Conservation (phyloP, 2,888 invertebrate species). For the Idaea biselata region DNA sequence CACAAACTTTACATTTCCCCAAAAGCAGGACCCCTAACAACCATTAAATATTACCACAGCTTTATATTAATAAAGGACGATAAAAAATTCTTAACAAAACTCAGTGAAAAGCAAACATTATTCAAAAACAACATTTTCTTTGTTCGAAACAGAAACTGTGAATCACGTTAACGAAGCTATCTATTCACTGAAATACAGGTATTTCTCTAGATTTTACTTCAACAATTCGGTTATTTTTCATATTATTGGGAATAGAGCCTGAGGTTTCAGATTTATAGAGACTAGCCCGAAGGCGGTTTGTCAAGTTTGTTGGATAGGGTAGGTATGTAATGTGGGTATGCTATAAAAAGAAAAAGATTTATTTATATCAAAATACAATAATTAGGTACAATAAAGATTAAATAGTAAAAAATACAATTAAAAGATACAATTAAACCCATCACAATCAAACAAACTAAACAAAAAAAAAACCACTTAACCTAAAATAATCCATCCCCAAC, state of each 20-base stretch:
- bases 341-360: too few species aligned
- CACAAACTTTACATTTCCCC: not conserved
- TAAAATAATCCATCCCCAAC: too few species aligned
- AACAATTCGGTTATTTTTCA: slow-evolving; percentile 26
- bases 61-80: not conserved
- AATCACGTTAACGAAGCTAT: slow-evolving; percentile 54
- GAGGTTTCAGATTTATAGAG: not conserved
- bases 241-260: slow-evolving; percentile 3
- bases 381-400: too few species aligned
- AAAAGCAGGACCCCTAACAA: not conserved
- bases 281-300: not conserved
- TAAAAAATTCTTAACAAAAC: slow-evolving; percentile 9
- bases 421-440: too few species aligned
- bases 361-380: too few species aligned
- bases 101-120: slow-evolving; percentile 17
- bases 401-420: too few species aligned
- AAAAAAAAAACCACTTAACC: too few species aligned
- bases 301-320: not conserved
- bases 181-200: slow-evolving; percentile 36
- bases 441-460: too few species aligned
- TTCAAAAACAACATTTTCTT: slow-evolving; percentile 32
- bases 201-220: slow-evolving; percentile 32
- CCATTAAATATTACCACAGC: not conserved
- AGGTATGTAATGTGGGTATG: too few species aligned
- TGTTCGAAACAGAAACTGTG: slow-evolving; percentile 41